Base-by-base conservation (phyloP, 1,140 invertebrate species). In the Drosophila truncata region DNA sequence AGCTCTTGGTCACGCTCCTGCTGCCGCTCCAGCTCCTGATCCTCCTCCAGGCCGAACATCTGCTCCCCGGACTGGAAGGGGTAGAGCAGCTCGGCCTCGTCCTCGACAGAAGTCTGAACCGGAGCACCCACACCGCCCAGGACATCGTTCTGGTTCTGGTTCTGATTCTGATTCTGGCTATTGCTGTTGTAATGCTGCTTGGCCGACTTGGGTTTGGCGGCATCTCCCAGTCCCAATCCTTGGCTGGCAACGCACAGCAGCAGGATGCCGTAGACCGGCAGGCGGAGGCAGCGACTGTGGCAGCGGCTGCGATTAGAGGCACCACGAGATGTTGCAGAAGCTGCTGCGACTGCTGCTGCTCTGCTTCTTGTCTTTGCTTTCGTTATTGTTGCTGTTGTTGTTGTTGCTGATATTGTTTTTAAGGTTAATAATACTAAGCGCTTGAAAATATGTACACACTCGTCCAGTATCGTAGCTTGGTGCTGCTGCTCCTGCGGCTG, bases 361-460 rank as follows among this genome's bases (percentile, higher is more conserved):
- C 67, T 65, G 65, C 37, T 66, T 73, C 59, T 78, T 71, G 71
- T 58, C 64, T 78, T 63, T 74, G 52, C 49, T 75, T 63, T 66
- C 70, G 73, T 62, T 65, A 71, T 69, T 73, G 67, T 78, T 72
- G 64, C 55, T 82, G 65, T 65, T 80, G 57, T 80, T 79, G 44
- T 78, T 72, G 66, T 66, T 82, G 67, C 55, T 82, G 70, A 69
- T 81, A 61, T 80, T 61, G 82, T 63, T 77, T 80, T 80, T 82
- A 79, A 82, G 74, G 82, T 91, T 86, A 85, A 91, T 90, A 91
- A 91, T 90, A 91, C 85, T 90, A 90, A 90, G 75, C 78, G 71
- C 78, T 91, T 90, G 83, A 86, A 91, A 91, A 82, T 91, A 91
- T 91, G 85, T 91, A 91, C 86, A 91, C 79, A 82, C 74, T 91